phyloP scores from a whole-genome alignment of 2,888 invertebrate genomes.

The Morpho helenor region DNA sequence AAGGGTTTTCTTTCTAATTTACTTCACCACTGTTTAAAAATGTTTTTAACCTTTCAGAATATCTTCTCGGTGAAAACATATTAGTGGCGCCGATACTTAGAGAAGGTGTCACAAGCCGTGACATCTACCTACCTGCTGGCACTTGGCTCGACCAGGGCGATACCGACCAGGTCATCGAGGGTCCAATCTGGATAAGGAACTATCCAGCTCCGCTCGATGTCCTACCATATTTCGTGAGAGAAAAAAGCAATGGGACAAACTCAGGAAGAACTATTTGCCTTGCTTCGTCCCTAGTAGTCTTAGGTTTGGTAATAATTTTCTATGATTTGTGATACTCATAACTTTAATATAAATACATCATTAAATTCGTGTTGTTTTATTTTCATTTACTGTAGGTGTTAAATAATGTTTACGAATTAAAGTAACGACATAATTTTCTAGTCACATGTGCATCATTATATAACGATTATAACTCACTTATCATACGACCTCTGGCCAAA shows the following conservation, averaged over 20 bases:
- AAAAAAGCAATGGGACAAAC: slow-evolving; percentile 23
- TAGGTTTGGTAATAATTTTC: slow-evolving; percentile 33
- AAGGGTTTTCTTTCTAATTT: too few species aligned
- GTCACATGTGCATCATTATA: too few species aligned
- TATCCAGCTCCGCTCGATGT: slow-evolving; percentile 83
- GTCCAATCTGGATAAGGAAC: slow-evolving; percentile 81
- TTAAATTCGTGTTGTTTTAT: too few species aligned
- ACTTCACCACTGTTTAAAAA: too few species aligned
- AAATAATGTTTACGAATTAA: too few species aligned
- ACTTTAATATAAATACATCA: too few species aligned
- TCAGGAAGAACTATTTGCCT: slow-evolving; percentile 32
- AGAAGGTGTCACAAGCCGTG: slow-evolving; percentile 79
- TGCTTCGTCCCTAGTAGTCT: slow-evolving; percentile 37
- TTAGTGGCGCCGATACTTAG: slow-evolving; percentile 88
- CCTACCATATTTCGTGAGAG: slow-evolving; percentile 83
- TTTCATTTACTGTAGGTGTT: too few species aligned
- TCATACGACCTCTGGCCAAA: too few species aligned
- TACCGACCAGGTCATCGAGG: slow-evolving; percentile 56
- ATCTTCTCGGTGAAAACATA: slow-evolving; percentile 86
- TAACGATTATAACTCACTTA: too few species aligned
- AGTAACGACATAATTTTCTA: too few species aligned
- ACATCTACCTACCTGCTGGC: slow-evolving; percentile 88
- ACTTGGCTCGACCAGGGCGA: slow-evolving; percentile 84
- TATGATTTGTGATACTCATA: neutral
- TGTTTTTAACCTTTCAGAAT: slow-evolving; percentile 78